These are phyloP conservation scores for Craseonycteris thonglongyai DNA, from an alignment of 2,113 vertebrate genomes.

Conservation along the genomic window DNA sequence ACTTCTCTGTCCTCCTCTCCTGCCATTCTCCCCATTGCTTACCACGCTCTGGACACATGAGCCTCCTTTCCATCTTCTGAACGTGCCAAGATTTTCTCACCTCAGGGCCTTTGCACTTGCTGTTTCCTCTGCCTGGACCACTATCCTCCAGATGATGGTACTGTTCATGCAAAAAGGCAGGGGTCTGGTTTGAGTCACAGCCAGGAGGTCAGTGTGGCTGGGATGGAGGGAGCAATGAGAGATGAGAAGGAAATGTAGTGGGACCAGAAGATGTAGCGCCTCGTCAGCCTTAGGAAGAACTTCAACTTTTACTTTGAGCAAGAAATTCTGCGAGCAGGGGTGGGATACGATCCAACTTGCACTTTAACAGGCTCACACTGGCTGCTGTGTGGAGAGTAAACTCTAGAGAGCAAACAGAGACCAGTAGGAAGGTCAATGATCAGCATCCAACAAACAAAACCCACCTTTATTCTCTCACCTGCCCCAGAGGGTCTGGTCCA, in stretches of 20 bases:
- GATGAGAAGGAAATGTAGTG: background rate
- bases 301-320: background rate
- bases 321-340: background rate
- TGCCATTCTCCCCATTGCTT: background rate
- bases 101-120: accelerated
- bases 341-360: background rate
- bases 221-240: background rate
- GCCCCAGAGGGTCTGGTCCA: background rate
- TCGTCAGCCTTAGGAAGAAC: background rate
- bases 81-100: background rate
- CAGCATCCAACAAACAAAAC: background rate
- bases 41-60: no score
- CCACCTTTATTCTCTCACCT: background rate
- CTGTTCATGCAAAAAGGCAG: background rate
- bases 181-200: background rate
- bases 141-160: accelerated
- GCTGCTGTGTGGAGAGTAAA: background rate
- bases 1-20: background rate
- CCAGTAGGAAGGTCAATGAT: background rate
- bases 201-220: background rate
- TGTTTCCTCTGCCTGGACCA: background rate
- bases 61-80: background rate
- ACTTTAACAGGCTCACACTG: background rate
- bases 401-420: background rate
- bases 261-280: background rate